Conservation (phyloP, 2,797 vertebrate genomes). For the Takifugu ocellatus region DNA sequence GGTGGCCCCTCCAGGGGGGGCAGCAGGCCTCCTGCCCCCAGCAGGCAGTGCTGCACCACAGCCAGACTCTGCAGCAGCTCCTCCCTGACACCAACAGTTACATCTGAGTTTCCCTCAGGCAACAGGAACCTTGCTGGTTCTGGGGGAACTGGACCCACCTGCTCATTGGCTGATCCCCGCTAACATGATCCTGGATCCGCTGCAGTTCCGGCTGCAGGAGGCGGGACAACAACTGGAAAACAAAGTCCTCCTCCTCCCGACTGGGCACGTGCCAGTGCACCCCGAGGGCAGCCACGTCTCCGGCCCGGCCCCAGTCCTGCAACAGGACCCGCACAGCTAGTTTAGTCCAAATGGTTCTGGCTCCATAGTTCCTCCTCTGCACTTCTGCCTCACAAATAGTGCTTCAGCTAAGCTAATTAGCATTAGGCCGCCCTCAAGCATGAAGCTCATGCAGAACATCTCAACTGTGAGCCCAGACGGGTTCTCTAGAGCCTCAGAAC, state of each 20-base stretch:
- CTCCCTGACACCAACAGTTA: conserved; percentile 77
- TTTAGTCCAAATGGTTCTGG: too few species aligned
- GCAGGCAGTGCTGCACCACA: conserved; percentile 91
- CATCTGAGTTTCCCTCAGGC: too few species aligned
- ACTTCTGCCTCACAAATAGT: too few species aligned
- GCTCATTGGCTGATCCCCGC: conserved; percentile 88
- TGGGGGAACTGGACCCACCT: conserved; percentile 65
- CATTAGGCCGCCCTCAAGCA: too few species aligned
- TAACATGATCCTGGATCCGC: conserved; percentile 80
- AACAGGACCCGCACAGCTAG: conserved; percentile 1
- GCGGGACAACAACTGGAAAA: conserved; percentile 87
- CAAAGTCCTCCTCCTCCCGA: conserved; percentile 84
- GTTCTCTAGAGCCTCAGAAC: too few species aligned
- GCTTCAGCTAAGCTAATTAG: too few species aligned
- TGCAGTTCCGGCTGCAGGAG: conserved; percentile 89
- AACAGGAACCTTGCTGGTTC: too few species aligned
- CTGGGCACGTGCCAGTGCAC: conserved; percentile 93
- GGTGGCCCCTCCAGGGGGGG: conserved; percentile 86
- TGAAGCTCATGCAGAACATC: too few species aligned
- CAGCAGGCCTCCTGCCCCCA: conserved; percentile 91
- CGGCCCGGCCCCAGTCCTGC: conserved; percentile 95
- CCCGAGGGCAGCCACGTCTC: conserved; percentile 85
- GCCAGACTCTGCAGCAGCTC: conserved; percentile 93
- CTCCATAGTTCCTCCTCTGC: too few species aligned
- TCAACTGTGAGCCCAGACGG: too few species aligned